Evolutionary conservation across 2,888 invertebrate species (phyloP), one percentile per base, ranked within the genome.

Genomic region (Dichetophora obliterata): DNA sequence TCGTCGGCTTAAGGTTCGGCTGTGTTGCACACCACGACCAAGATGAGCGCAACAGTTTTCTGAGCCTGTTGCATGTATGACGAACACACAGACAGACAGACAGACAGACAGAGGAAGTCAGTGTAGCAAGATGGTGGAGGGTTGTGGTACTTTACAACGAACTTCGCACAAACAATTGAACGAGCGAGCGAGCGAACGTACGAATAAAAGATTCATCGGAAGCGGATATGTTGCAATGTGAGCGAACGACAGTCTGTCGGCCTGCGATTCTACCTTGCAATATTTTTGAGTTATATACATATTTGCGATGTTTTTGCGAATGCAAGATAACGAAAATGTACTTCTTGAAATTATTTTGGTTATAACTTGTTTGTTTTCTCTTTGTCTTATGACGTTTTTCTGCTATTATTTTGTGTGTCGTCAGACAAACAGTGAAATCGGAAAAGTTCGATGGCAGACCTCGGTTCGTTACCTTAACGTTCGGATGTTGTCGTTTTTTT

Each of bases 21-120:
- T 61, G 11, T 61, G 73, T 61, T 72, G 73, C 63, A 73, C 73
- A 31, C 4, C 31, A 24, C 31, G 48, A 31, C 61, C 50, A 9
- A 24, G 27, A 48, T 31, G 59, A 27, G 80, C 78, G 82, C 82
- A 82, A 82, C 81, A 82, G 81, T 82, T 81, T 73, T 57, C 78
- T 79, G 76, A 78, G 86, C 85, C 87, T 86, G 86, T 86, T 87
- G 87, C 86, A 85, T 83, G 79, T 76, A 75, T 69, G 79, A 80
- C 65, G 5, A 4, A 31, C 31, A 3, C 3, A 31, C 31, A 31
- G 31, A 31, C 31, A 31, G 31, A 31, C n/a, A 31, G 3, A 31
- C 31, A 3, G 31, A 31, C 31, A 31, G 31, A 31, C 31, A 31
- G 31, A 31, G 31, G 31, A 31, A 31, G 31, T 3, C 31, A 5